Base-by-base conservation (phyloP, 2,113 vertebrate species). In the Etia nguti region DNA sequence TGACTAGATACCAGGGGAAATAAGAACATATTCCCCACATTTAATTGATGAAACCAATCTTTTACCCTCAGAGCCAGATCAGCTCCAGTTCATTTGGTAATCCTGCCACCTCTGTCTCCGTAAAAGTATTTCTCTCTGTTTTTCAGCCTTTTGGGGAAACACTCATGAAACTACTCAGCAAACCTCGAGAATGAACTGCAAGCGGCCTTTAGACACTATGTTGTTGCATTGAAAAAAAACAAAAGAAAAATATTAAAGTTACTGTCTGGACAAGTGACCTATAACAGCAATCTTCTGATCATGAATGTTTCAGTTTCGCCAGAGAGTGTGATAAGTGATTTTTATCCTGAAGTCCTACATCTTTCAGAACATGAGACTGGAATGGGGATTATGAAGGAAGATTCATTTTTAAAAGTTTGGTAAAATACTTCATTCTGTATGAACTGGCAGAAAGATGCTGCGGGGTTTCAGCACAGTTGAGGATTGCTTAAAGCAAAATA, bases 331-430 rank as follows among this genome's bases (percentile, higher is more conserved):
- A 46, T 46, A 46, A 46, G 2, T 3, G 0, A 20, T 31, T 50
- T 31, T 31, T 12, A 50, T 75, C 43, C 0, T 4, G 29, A 29
- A 11, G 46, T 50, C 43, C 0, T 31, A 0, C 70, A n/a, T 50
- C 70, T 77, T 50, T 50, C 46, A 75, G 70, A 48, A 29, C 70
- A 75, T 20, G 43, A 29, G 43, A 48, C 38, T 24, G 13, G 22
- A 73, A 46, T 26, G 38, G 13, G 8, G 22, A 70, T 26, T 24
- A 46, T 46, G 22, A 7, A 73, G 68, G 24, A 31, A 50, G 15
- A 50, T 20, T 50, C 2, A 8, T 20, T 50, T 50, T 29, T 12
- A 75, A 52, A 77, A 52, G 43, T 50, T 48, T 75, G 43, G 70
- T 31, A 50, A 50, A 77, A 77, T 31, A 31, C 0, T 34, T 31